Evolutionary conservation across 2,888 invertebrate species (phyloP), one percentile per base, ranked within the genome.

Genomic region (Scrobipalpa atriplicella): DNA sequence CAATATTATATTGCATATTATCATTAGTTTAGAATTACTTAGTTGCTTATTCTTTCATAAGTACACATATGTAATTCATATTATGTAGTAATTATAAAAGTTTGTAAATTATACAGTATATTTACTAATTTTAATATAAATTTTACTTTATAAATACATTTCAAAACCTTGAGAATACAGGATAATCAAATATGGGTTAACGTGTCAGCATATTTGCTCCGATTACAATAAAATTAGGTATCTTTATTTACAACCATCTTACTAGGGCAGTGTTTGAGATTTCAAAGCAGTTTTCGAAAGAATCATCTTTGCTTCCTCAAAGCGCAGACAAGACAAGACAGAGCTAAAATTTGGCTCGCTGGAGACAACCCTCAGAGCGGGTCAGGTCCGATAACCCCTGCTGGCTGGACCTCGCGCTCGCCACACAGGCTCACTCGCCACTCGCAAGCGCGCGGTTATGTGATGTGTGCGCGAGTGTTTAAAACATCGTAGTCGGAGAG

Each of bases 401-500:
- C 76, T 72, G 77, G 67, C 71, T 76, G 80, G 86, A 84, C 86
- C 89, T 83, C 84, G 38, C 84, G 54, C 9, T 38, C 64, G 56
- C 21, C 83, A 79, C 80, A 77, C 78, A 78, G 74, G 75, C 83
- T 81, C 79, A 80, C 83, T 78, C 77, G 79, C 80, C 77, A 79
- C 81, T 89, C 76, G 82, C 86, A 86, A 76, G 73, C 76, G 77
- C 78, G 75, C 77, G 75, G 47, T 47, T 47, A 16, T 21, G 75
- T 75, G 68, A 75, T 74, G 73, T 80, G 73, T 67, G 73, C 69
- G 73, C 77, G 74, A 75, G 72, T 76, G 64, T 76, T 85, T 81
- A 79, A 81, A 83, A 83, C 91, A 90, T 89, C 88, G 80, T 89
- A 85, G 81, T 73, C 86, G 85, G 85, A 85, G 89, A 86, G 83